Percentiles rank a stretch among this genome's conserved stretches.
phyloP scores from a whole-genome alignment of 2,888 invertebrate species.

The Cantharis lateralis region DNA sequence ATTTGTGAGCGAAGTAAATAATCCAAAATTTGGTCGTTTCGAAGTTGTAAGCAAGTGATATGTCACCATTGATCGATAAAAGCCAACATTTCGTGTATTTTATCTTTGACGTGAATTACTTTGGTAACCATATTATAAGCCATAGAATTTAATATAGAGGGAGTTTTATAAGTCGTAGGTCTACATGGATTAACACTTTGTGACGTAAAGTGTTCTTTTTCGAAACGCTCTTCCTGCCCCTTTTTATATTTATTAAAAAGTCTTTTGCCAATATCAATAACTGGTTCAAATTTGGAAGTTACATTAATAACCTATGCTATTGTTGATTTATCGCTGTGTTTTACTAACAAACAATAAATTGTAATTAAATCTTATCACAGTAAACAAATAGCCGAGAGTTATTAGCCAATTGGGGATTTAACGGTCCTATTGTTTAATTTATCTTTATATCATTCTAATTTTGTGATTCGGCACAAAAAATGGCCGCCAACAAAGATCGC shows the following conservation, averaged over 20 bases:
- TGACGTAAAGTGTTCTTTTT: background rate
- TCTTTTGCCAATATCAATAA: background rate
- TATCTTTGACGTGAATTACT: background rate
- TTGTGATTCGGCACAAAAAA: background rate
- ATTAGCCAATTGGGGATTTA: background rate
- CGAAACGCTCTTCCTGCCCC: background rate
- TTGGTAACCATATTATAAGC: background rate
- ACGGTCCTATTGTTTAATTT: background rate
- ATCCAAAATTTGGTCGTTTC: background rate
- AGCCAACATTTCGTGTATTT: background rate
- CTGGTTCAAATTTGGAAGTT: background rate
- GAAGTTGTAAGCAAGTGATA: background rate
- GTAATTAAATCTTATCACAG: background rate
- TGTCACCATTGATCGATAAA: background rate
- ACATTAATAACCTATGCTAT: background rate
- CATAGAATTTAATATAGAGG: background rate
- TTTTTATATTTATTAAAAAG: background rate
- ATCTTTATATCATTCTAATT: background rate
- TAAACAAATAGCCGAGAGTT: background rate
- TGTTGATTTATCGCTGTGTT: background rate
- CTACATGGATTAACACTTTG: background rate
- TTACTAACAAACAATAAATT: background rate
- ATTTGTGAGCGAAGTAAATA: background rate
- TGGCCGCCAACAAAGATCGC: too few species aligned
- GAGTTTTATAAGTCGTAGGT: background rate